A percentile compares a stretch with the other conserved stretches of the same genome.
phyloP scores from a whole-genome alignment of 2,888 invertebrate species.

The Cynaeus angustus region DNA sequence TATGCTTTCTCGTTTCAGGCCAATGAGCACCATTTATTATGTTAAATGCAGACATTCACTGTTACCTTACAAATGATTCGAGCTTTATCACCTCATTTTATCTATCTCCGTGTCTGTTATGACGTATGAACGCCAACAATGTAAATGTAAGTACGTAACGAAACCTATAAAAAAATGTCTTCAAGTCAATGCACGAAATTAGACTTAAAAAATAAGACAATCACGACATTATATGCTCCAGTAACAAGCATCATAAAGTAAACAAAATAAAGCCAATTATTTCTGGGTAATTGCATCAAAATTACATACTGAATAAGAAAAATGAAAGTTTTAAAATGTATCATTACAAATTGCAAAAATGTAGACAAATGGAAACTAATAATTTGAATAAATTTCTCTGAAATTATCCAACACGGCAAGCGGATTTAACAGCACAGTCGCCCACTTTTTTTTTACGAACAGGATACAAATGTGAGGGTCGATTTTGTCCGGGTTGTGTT shows the following conservation, averaged over 20 bases:
- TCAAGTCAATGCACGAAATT: neutral
- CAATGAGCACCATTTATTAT: slow-evolving; percentile 57
- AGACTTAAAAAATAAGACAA: neutral
- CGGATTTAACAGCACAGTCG: slow-evolving; percentile 24
- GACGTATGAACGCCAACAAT: slow-evolving; percentile 22
- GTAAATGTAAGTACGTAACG: slow-evolving; percentile 13
- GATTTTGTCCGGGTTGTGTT: slow-evolving; percentile 27
- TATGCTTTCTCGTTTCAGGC: slow-evolving; percentile 57
- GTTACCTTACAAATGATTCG: slow-evolving; percentile 55
- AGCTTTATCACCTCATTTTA: slow-evolving; percentile 37
- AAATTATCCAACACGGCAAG: neutral
- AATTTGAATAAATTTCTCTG: slow-evolving; percentile 32
- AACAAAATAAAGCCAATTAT: slow-evolving; percentile 17
- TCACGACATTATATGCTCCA: slow-evolving; percentile 17
- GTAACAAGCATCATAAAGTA: neutral
- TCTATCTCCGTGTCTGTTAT: slow-evolving; percentile 35
- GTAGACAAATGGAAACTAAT: slow-evolving; percentile 23
- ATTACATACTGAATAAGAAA: slow-evolving; percentile 24
- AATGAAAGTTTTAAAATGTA: slow-evolving; percentile 28
- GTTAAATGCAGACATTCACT: slow-evolving; percentile 58
- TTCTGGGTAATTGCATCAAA: slow-evolving; percentile 18
- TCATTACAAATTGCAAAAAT: slow-evolving; percentile 11
- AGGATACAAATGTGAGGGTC: slow-evolving; percentile 38
- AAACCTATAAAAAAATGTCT: neutral
- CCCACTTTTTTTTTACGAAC: slow-evolving; percentile 21